These are phyloP conservation scores for Trichonephila clavipes DNA, from an alignment of 1,140 invertebrate genomes.

Conservation along the genomic window DNA sequence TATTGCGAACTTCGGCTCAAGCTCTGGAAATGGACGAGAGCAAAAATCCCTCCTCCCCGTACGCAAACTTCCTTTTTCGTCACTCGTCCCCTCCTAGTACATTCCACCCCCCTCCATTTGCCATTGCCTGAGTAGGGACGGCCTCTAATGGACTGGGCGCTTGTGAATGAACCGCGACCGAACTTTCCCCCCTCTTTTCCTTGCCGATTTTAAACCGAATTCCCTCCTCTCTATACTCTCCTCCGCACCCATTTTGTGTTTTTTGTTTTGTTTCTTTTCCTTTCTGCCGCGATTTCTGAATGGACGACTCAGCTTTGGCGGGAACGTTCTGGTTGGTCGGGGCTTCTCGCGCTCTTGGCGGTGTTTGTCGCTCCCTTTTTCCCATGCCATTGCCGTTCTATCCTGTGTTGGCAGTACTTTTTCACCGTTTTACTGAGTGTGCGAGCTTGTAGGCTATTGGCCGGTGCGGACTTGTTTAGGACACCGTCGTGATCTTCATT, in stretches of 20 bases:
- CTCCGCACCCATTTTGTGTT: conserved; percentile 45
- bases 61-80: conserved; percentile 2
- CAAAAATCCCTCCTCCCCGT: not conserved
- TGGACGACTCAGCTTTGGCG: conserved; percentile 67
- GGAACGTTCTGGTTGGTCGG: conserved; percentile 60
- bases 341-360: conserved; percentile 51
- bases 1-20: conserved; percentile 41
- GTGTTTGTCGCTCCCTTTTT: conserved; percentile 22
- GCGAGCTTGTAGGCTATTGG: not conserved
- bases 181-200: conserved; percentile 26
- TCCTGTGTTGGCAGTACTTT: not conserved
- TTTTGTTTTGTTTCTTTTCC: conserved; percentile 20
- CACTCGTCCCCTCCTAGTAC: not conserved
- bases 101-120: not conserved
- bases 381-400: not conserved
- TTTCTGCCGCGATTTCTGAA: conserved; percentile 58
- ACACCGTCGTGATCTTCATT: not conserved
- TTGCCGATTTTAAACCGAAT: not conserved
- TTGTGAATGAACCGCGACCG: conserved; percentile 64
- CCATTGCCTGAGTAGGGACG: conserved; percentile 12
- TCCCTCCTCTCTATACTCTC: not conserved
- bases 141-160: conserved; percentile 69
- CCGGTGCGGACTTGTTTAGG: too few relatives aligned
- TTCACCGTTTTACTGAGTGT: not conserved
- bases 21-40: not conserved